These are phyloP conservation scores for Trachelus tabidus DNA, from an alignment of 2,888 invertebrate genomes.

Conservation along the genomic window DNA sequence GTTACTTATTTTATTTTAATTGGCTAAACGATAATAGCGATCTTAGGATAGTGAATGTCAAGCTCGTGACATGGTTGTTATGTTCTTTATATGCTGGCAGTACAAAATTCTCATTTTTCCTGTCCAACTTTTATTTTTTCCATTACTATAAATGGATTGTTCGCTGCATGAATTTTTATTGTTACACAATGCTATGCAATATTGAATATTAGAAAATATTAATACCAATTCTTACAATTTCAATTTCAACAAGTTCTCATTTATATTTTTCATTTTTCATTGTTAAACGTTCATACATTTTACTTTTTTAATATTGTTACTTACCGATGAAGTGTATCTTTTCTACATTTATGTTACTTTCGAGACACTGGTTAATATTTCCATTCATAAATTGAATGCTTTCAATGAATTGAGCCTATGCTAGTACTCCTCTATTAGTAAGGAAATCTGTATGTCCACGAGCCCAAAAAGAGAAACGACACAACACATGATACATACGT, in stretches of 20 bases:
- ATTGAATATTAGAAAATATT: not conserved
- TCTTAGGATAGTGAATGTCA: not conserved
- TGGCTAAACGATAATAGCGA: not conserved
- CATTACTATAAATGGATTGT: not conserved
- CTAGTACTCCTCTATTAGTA: not conserved
- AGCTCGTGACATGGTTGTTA: not conserved
- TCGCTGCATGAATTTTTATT: not conserved
- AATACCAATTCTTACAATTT: not conserved
- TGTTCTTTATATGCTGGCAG: not conserved
- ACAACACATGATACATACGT: not conserved
- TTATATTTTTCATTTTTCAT: not conserved
- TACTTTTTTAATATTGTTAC: not conserved
- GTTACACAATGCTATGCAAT: not conserved
- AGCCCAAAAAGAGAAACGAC: not conserved
- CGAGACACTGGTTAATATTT: not conserved
- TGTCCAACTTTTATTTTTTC: not conserved
- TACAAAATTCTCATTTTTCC: not conserved
- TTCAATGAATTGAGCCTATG: not conserved
- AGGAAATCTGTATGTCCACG: not conserved
- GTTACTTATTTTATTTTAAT: conserved; percentile 3
- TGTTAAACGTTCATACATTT: not conserved
- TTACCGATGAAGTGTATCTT: not conserved
- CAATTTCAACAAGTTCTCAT: not conserved
- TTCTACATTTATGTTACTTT: not conserved
- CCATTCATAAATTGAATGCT: not conserved